Evolutionary conservation across 2,797 vertebrate species (phyloP), one percentile per base, ranked within the genome.

Genomic region (Crocidura indochinensis): DNA sequence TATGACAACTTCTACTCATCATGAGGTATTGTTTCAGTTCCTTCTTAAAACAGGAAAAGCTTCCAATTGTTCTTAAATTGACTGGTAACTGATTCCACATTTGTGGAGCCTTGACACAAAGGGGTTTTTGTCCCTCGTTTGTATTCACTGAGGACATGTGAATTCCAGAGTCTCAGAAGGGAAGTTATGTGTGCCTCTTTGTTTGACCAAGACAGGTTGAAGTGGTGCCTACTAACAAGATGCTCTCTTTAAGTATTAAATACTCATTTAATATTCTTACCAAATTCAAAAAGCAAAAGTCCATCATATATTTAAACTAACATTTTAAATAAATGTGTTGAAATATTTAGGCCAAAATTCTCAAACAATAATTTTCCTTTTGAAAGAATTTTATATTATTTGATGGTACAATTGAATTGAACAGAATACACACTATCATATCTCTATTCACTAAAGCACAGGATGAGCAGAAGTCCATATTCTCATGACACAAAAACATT

Each of bases 11-110:
- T 97, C 95, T 95, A 96, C 96, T 97, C 97, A 98, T 98, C 92
- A 97, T 1, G 95, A 97, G 94, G 92, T 95, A 97, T 98, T 98
- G 97, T 98, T 97, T 96, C 96, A 95, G 96, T 96, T 96, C 94
- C 94, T 91, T 98, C 96, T 97, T 97, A 97, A 97, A 96, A 94
- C 96, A 97, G 95, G 97, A 98, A 98, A 97, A 97, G 94, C 94
- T 97, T 94, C 92, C 97, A 97, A 96, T 97, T 98, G 97, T 98
- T 97, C 95, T 97, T 97, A 96, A 97, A 97, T 96, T 91, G 76
- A 97, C 95, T 97, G 95, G 96, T 97, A 97, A 98, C 97, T 97
- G 97, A 97, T 97, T 97, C 96, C 95, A 96, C 96, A 97, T 97
- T 98, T 97, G 96, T 94, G 91, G 31, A 95, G 94, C 65, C 83